A percentile compares a stretch with the other conserved stretches of the same genome.
Conservation (phyloP, 2,797 vertebrate genomes). For the Hippoglossus hippoglossus region DNA sequence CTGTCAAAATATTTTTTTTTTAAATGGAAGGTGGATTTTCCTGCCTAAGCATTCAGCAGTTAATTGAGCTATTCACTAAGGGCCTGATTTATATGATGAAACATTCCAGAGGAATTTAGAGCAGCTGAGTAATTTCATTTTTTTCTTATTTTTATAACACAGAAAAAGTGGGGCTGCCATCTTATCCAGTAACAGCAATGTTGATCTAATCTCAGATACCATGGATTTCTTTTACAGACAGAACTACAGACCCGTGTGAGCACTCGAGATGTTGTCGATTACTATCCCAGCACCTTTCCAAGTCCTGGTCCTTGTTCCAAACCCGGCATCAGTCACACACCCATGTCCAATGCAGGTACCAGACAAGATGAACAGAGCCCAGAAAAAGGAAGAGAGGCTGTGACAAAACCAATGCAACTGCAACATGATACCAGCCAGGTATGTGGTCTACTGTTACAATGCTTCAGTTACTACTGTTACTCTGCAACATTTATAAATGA, state of each 20-base stretch:
- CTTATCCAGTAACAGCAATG: neutral
- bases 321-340: neutral
- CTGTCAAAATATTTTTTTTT: no score
- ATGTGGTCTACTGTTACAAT: constrained; percentile 8
- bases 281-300: constrained; percentile 8
- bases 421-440: constrained; percentile 49
- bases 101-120: neutral
- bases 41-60: no score
- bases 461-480: no score
- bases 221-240: constrained; percentile 64
- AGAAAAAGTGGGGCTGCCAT: no score
- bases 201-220: constrained; percentile 7
- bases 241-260: constrained; percentile 77
- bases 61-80: no score
- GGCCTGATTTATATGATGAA: neutral
- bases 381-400: constrained; percentile 14
- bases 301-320: constrained; percentile 31
- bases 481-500: neutral
- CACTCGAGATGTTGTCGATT: constrained; percentile 76
- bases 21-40: no score
- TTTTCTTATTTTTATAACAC: no score
- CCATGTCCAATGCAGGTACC: neutral
- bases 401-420: constrained; percentile 3
- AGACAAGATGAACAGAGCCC: constrained; percentile 26
- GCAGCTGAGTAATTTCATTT: no score